Base-by-base conservation (phyloP, 2,797 vertebrate species). In the Scolopax bukidnonensis region DNA sequence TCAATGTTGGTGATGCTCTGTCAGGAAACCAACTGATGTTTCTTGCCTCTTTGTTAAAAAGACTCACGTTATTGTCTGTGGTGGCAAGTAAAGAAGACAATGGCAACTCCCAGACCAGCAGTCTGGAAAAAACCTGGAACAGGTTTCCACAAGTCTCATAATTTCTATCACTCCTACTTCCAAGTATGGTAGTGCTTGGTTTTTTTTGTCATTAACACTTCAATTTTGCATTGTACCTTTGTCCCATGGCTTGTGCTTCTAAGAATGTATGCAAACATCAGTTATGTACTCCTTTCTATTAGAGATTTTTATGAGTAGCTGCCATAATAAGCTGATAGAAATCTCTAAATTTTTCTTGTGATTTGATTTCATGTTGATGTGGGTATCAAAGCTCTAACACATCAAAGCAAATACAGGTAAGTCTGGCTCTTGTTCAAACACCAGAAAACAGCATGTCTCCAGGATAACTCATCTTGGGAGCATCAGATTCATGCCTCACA, bases 261-360 rank as follows among this genome's bases (percentile, higher is more conserved):
- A 38, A 65, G 45, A 75, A 28, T 43, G 14, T 32, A 13, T 28
- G 17, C 36, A 28, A 90, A 80, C n/a, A 59, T 48, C 47, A 78
- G 12, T 53, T 32, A 50, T 61, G 23, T 6, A 27, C 38, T 45
- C 40, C 43, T 67, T 63, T 83, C 73, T 59, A 86, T 51, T 50
- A 80, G 54, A 75, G 41, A 48, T 43, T 80, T 78, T 87, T 77
- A 77, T 76, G 21, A 95, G 53, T 61, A 91, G 38, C 28, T 92
- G 38, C 71, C 27, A 43, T 89, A 17, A 1, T 30, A 61, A 89
- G 47, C 25, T 51, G 87, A 91, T 92, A 80, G 1, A 27, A 53
- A 95, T 83, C 69, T 83, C 64, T 54, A n/a, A 64, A 60, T 86
- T 90, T 96, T 91, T 94, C 74, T 74, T 85, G 67, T 73, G 71